phyloP scores from a whole-genome alignment of 2,888 invertebrate species.

The Heliconius charithonia region DNA sequence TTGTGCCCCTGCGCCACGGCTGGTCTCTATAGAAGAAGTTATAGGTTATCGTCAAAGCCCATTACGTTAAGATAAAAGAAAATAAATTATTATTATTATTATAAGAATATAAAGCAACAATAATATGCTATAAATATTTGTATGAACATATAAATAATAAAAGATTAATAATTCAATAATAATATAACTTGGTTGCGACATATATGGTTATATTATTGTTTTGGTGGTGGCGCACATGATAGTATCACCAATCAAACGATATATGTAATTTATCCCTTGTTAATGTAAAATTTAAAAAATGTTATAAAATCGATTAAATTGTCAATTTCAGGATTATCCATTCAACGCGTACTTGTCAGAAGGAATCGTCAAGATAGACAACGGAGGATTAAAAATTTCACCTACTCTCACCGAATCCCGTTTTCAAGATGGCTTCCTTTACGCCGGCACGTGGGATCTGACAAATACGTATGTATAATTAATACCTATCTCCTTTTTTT shows the following conservation, averaged over 20 bases:
- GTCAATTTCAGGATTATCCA: constrained; percentile 84
- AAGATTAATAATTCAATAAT: too few relatives aligned
- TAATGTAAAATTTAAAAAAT: too few relatives aligned
- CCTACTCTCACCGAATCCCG: constrained; percentile 82
- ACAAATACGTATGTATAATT: constrained; percentile 58
- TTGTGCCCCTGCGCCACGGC: too few relatives aligned
- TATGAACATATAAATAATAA: neutral
- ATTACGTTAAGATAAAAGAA: too few relatives aligned
- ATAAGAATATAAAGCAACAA: neutral
- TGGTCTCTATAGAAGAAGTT: too few relatives aligned
- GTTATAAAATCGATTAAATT: neutral
- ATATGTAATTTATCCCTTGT: too few relatives aligned
- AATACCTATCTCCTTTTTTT: neutral
- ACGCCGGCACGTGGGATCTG: constrained; percentile 65
- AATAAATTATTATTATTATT: too few relatives aligned
- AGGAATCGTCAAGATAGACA: constrained; percentile 78
- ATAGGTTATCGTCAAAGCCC: too few relatives aligned
- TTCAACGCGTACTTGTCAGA: constrained; percentile 87
- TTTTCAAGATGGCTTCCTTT: constrained; percentile 77
- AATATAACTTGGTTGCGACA: neutral
- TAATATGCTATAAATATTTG: neutral
- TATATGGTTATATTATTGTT: too few relatives aligned
- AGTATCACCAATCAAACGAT: too few relatives aligned
- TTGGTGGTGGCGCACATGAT: too few relatives aligned
- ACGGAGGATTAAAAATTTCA: constrained; percentile 84